Evolutionary conservation across 2,888 invertebrate genomes (phyloP).

Genomic region (Erannis defoliaria): DNA sequence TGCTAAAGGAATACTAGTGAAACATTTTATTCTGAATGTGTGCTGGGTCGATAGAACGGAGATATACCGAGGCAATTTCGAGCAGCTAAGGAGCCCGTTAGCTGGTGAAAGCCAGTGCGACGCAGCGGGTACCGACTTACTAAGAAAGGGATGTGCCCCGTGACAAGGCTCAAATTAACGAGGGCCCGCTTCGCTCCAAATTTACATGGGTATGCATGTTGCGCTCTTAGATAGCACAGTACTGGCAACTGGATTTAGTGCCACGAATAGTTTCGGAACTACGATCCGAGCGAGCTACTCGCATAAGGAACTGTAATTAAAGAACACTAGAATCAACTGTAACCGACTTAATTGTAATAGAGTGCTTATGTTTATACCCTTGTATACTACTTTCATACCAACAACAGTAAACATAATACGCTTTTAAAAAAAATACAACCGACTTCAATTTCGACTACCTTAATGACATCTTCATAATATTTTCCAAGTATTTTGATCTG

Average conservation of each 20-base stretch:
- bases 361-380: conserved; percentile 52
- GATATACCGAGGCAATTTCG: conserved; percentile 68
- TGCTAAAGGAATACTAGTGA: conserved; percentile 21
- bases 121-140: conserved; percentile 62
- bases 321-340: conserved; percentile 70
- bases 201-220: conserved; percentile 84
- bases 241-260: conserved; percentile 76
- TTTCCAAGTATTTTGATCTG: too few relatives aligned
- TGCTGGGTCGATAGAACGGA: conserved; percentile 63
- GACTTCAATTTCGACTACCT: too few relatives aligned
- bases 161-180: conserved; percentile 82
- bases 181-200: conserved; percentile 68
- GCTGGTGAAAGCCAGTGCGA: conserved; percentile 53
- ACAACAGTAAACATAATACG: background rate
- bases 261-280: conserved; percentile 77
- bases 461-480: too few relatives aligned
- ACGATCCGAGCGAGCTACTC: conserved; percentile 57
- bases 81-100: conserved; percentile 61
- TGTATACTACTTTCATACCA: too few relatives aligned
- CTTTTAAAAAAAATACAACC: too few relatives aligned
- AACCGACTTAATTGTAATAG: conserved; percentile 55
- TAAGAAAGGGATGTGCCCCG: conserved; percentile 81
- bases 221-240: conserved; percentile 71
- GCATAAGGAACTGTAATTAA: conserved; percentile 74
- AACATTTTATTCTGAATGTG: conserved; percentile 45